Percentiles rank a stretch among this genome's conserved stretches.
These are phyloP conservation scores for Hydraecia micacea DNA, from an alignment of 2,888 invertebrate species.

Conservation along the genomic window DNA sequence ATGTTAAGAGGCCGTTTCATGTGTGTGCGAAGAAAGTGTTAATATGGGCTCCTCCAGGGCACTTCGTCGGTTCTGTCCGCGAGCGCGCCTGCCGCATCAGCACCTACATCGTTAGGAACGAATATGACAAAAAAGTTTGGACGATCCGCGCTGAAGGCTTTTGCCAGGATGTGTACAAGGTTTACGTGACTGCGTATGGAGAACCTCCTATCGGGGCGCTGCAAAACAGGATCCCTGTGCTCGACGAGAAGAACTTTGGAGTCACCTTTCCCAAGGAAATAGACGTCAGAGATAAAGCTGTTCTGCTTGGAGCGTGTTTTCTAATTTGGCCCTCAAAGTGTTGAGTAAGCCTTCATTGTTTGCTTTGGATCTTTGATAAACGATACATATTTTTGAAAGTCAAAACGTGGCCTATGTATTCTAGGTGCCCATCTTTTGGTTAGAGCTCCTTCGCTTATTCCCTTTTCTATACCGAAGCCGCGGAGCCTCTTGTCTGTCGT, in stretches of 20 bases:
- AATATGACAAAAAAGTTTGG: constrained; percentile 61
- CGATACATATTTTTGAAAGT: constrained; percentile 13
- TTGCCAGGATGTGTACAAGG: constrained; percentile 50
- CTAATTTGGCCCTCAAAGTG: constrained; percentile 69
- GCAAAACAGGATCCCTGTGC: constrained; percentile 61
- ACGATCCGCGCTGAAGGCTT: constrained; percentile 67
- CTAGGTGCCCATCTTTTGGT: neutral
- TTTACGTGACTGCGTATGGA: constrained; percentile 63
- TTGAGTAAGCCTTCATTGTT: constrained; percentile 26
- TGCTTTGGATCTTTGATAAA: constrained; percentile 12
- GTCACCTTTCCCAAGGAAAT: constrained; percentile 74
- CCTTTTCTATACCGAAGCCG: neutral
- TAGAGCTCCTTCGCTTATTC: neutral
- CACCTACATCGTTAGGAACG: constrained; percentile 72
- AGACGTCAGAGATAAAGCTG: constrained; percentile 72
- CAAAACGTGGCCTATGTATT: neutral
- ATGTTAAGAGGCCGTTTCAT: constrained; percentile 69
- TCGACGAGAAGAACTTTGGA: constrained; percentile 67
- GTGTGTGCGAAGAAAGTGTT: constrained; percentile 68
- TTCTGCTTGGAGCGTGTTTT: constrained; percentile 77
- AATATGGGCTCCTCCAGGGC: constrained; percentile 79
- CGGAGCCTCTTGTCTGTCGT: neutral
- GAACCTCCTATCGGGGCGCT: constrained; percentile 71
- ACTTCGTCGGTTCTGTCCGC: constrained; percentile 76
- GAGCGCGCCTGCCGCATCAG: constrained; percentile 54